phyloP scores from a whole-genome alignment of 2,797 vertebrate species.

The Euthynnus affinis region DNA sequence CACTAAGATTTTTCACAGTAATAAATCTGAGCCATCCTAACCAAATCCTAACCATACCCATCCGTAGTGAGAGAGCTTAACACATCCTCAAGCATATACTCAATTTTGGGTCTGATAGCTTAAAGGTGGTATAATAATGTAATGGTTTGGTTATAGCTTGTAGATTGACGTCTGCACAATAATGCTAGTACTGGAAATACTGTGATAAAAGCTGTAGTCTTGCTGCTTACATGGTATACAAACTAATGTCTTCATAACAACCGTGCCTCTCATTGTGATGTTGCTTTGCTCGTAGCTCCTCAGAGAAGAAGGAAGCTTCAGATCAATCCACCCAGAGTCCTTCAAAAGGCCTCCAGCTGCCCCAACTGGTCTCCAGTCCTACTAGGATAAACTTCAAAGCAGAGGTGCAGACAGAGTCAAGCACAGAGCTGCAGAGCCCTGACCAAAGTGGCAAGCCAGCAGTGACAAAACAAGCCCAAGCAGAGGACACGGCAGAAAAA shows the following conservation, averaged over 20 bases:
- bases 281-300: conserved; percentile 43
- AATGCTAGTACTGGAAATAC: background rate
- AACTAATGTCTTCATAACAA: background rate
- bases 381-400: background rate
- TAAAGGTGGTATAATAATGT: background rate
- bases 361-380: background rate
- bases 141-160: background rate
- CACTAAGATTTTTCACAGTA: too few relatives aligned
- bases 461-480: conserved; percentile 7
- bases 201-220: background rate
- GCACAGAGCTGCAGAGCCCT: background rate
- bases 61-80: too few relatives aligned
- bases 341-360: conserved; percentile 13
- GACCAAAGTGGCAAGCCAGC: background rate
- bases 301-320: conserved; percentile 33
- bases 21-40: too few relatives aligned
- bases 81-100: background rate
- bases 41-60: too few relatives aligned
- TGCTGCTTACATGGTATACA: background rate
- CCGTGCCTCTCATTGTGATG: background rate
- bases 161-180: background rate
- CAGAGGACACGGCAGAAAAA: conserved; percentile 17
- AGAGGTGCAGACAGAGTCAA: background rate
- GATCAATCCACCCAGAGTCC: conserved; percentile 30
- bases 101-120: background rate